A percentile compares a stretch with the other conserved stretches of the same genome.
phyloP scores from a whole-genome alignment of 2,797 vertebrate genomes.

The Pipistrellus pygmaeus region DNA sequence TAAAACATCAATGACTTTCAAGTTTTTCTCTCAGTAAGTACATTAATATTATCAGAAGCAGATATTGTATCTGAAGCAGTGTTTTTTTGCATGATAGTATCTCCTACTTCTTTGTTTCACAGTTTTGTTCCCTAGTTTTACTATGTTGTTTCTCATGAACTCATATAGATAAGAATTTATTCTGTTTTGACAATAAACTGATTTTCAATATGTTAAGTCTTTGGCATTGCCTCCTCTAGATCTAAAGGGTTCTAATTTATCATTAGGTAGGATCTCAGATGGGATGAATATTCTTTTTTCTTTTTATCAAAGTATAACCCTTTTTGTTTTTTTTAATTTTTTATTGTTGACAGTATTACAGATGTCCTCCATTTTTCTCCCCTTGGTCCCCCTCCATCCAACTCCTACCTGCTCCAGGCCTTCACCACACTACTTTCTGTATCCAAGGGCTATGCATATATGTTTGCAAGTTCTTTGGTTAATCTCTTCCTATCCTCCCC shows the following conservation, averaged over 20 bases:
- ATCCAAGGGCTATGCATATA: too few species aligned
- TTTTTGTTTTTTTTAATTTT: neutral
- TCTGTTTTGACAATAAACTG: neutral
- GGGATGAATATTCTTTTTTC: neutral
- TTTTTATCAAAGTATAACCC: neutral
- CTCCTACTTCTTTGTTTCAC: neutral
- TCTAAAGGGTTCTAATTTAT: conserved; percentile 1
- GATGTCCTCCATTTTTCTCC: too few species aligned
- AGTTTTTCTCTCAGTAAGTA: neutral
- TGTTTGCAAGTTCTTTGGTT: too few species aligned
- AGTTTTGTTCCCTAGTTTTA: neutral
- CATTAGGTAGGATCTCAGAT: neutral
- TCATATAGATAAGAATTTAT: neutral
- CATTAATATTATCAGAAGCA: neutral
- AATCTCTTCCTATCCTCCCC: too few species aligned
- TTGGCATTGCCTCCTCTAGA: neutral
- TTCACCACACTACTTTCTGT: too few species aligned
- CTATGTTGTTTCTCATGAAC: neutral
- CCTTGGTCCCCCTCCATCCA: too few species aligned
- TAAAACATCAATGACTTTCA: neutral
- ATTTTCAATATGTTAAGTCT: neutral
- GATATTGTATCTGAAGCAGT: neutral
- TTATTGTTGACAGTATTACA: too few species aligned
- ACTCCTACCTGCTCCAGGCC: too few species aligned
- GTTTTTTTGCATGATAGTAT: neutral